Percentiles rank a stretch among this genome's conserved stretches.
phyloP scores from a whole-genome alignment of 2,888 invertebrate genomes.

The Cheilosia vulpina region DNA sequence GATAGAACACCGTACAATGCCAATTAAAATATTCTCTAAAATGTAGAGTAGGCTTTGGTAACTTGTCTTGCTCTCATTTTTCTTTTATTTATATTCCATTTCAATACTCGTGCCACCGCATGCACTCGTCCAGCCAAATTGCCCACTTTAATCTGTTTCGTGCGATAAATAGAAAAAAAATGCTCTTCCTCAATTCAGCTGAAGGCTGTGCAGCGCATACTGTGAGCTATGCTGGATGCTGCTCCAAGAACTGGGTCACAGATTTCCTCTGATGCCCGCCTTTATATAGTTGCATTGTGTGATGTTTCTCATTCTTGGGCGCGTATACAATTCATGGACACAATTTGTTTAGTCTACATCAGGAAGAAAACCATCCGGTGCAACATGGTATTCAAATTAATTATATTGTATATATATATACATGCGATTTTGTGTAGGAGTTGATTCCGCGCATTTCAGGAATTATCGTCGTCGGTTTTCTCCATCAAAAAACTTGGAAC shows the following conservation, averaged over 20 bases:
- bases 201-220: constrained; percentile 39
- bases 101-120: constrained; percentile 18
- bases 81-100: constrained; percentile 10
- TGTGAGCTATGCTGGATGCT: constrained; percentile 25
- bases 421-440: constrained; percentile 14
- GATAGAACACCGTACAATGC: constrained; percentile 28
- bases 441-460: constrained; percentile 25
- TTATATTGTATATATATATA: not conserved
- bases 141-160: constrained; percentile 54
- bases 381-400: constrained; percentile 49
- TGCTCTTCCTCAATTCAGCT: constrained; percentile 26
- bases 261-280: constrained; percentile 16
- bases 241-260: constrained; percentile 46
- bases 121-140: constrained; percentile 37
- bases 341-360: constrained; percentile 45
- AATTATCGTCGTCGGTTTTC: too few relatives aligned
- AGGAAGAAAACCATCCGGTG: constrained; percentile 39
- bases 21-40: constrained; percentile 46
- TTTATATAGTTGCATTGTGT: constrained; percentile 17
- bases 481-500: not conserved
- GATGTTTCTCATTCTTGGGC: constrained; percentile 44
- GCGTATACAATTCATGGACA: constrained; percentile 25
- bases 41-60: constrained; percentile 32
- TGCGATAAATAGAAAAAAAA: constrained; percentile 42
- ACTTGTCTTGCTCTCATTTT: constrained; percentile 29